Evolutionary conservation across 2,797 vertebrate species (phyloP), one percentile per base, ranked within the genome.

Genomic region (Smutsia temminckii): DNA sequence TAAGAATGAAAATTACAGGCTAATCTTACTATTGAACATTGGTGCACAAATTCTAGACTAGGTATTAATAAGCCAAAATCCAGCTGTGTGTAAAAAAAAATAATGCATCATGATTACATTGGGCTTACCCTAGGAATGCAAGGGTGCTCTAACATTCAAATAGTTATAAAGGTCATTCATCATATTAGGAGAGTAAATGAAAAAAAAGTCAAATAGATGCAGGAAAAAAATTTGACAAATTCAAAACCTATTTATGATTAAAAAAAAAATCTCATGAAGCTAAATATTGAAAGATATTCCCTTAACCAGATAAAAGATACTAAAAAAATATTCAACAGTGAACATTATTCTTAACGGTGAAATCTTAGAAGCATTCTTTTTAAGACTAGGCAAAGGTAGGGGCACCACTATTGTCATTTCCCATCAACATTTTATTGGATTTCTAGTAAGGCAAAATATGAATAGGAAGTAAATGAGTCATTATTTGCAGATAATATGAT

Each of bases 401-500:
- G 51, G 51, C 18, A n/a, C 17, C 34, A 79, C n/a, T 53, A 21
- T 16, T 80, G 34, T 51, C n/a, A 77, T 14, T 79, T 89, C 59
- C 85, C 29, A 61, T 71, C 32, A 64, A 61, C 57, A 59, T 87
- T 95, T 87, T 72, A 57, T 37, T 77, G 69, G 32, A n/a, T 66
- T 72, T 93, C 27, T 29, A 72, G 63, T 29, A 83, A 93, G 84
- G 17, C 66, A 79, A 72, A 34, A 88, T 85, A 77, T 77, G 81
- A 78, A n/a, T 53, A 46, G 61, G 85, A 85, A 40, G 53, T 7
- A 68, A 55, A 69, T 27, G 53, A 37, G 37, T 84, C 34, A 77
- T 77, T 71, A 84, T 90, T 81, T 66, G 17, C 13, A 32, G 32
- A 34, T 91, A 46, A 40, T 72, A 42, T 53, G 51, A 79, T 51